phyloP scores from a whole-genome alignment of 2,797 vertebrate genomes.

The Thripadectes ignobilis region DNA sequence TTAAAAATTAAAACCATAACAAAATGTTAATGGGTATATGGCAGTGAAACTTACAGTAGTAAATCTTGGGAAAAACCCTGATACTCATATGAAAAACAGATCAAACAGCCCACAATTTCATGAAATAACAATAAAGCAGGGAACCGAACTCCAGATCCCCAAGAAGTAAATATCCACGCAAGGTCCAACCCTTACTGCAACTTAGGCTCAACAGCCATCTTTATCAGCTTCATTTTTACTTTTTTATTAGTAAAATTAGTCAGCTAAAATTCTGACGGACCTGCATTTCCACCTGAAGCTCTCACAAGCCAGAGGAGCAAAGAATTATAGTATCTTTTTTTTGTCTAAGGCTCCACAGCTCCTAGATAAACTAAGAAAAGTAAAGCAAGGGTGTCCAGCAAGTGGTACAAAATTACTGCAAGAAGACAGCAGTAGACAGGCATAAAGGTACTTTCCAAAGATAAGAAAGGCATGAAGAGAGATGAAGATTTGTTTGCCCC shows the following conservation, averaged over 20 bases:
- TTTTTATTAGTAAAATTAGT: neutral
- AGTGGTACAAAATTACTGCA: neutral
- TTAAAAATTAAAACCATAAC: neutral
- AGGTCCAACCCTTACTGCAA: neutral
- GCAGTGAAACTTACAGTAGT: neutral
- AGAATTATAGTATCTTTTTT: neutral
- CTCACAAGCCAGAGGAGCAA: neutral
- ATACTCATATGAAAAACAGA: neutral
- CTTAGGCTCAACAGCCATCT: neutral
- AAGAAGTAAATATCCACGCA: fast-evolving
- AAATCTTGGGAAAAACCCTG: neutral
- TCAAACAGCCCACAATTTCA: neutral
- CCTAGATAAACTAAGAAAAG: neutral
- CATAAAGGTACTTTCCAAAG: neutral
- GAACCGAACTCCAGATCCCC: neutral
- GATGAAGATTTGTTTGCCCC: neutral
- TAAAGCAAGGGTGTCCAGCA: neutral
- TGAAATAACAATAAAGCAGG: neutral
- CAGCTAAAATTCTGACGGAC: neutral
- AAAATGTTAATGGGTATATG: neutral
- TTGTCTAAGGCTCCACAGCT: neutral
- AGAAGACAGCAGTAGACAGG: neutral
- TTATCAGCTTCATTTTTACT: neutral
- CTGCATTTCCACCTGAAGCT: neutral
- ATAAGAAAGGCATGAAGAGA: neutral